Conservation (phyloP, 2,888 invertebrate species). For the Eurytoma californica region DNA sequence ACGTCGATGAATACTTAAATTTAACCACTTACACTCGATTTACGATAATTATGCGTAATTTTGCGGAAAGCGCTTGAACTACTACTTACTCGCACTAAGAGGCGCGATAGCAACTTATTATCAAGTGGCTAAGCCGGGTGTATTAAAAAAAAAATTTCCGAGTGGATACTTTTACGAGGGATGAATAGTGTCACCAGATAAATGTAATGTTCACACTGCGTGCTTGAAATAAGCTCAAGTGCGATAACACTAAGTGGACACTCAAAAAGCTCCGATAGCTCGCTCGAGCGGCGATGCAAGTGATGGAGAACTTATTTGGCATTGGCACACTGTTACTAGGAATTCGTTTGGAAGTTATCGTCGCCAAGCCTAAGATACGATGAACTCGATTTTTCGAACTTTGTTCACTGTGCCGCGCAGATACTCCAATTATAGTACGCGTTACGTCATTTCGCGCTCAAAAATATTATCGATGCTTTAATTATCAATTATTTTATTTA, state of each 20-base stretch:
- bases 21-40: no score
- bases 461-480: neutral
- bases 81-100: no score
- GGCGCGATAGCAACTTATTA: no score
- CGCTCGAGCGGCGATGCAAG: slow-evolving; percentile 1
- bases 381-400: slow-evolving; percentile 35
- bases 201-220: neutral
- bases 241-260: neutral
- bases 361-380: slow-evolving; percentile 5
- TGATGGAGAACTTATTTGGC: slow-evolving; percentile 1
- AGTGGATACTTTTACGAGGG: no score
- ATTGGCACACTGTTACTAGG: slow-evolving; percentile 16
- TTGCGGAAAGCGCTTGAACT: no score
- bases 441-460: neutral
- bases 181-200: no score
- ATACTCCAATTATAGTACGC: neutral
- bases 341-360: slow-evolving; percentile 15
- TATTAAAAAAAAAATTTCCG: no score
- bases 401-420: slow-evolving; percentile 4
- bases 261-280: slow-evolving; percentile 3
- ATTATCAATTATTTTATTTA: neutral
- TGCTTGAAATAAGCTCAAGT: neutral
- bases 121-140: no score
- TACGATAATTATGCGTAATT: no score
- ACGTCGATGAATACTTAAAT: no score